A percentile compares a stretch with the other conserved stretches of the same genome.
phyloP scores from a whole-genome alignment of 2,888 invertebrate species.

The Tridacna crocea region DNA sequence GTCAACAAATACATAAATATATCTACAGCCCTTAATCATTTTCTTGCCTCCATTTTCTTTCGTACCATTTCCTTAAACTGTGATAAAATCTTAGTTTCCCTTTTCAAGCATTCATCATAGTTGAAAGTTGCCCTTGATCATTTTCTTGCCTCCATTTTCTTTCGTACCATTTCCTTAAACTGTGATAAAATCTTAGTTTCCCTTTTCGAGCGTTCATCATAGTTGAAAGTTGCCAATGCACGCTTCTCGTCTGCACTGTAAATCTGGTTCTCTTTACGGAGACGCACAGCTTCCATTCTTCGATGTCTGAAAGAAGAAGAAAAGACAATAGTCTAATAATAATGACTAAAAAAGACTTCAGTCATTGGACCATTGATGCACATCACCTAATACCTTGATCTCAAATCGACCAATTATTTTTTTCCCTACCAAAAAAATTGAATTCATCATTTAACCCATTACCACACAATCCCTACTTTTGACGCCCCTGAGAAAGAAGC shows the following conservation, averaged over 20 bases:
- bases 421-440: too few relatives aligned
- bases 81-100: constrained; percentile 96
- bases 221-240: constrained; percentile 98
- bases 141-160: constrained; percentile 70
- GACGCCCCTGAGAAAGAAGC: too few relatives aligned
- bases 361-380: too few relatives aligned
- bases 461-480: too few relatives aligned
- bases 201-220: constrained; percentile 97
- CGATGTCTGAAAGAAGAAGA: constrained; percentile 88
- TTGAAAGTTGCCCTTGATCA: constrained; percentile 94
- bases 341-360: too few relatives aligned
- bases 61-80: constrained; percentile 88
- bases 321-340: too few relatives aligned
- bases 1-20: too few relatives aligned
- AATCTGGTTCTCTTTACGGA: constrained; percentile 99
- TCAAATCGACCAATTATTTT: too few relatives aligned
- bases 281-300: constrained; percentile 99
- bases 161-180: constrained; percentile 85
- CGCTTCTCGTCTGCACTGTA: constrained; percentile 99
- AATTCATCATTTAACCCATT: too few relatives aligned
- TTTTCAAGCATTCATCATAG: constrained; percentile 97
- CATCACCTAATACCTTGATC: too few relatives aligned
- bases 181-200: constrained; percentile 98
- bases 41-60: constrained; percentile 71
- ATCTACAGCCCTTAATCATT: too few relatives aligned